Percentiles rank a stretch among this genome's conserved stretches.
phyloP scores from a whole-genome alignment of 2,113 vertebrate genomes.

The Pachyramphus minor region DNA sequence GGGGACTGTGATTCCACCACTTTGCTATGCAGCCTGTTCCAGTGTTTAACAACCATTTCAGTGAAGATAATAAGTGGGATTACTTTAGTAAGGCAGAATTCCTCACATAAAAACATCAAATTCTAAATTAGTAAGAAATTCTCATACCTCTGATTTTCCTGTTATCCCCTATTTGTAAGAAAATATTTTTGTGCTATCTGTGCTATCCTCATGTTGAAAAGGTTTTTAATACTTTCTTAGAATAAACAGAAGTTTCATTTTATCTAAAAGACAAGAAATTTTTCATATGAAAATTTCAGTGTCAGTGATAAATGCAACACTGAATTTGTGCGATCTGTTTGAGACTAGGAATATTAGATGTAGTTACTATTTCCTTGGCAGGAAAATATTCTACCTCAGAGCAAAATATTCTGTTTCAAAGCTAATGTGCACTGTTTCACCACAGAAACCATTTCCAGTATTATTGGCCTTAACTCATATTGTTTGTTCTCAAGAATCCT shows the following conservation, averaged over 20 bases:
- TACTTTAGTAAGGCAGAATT: not conserved
- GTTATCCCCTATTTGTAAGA: not conserved
- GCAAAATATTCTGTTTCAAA: not conserved
- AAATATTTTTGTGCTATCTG: not conserved
- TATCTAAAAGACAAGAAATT: not conserved
- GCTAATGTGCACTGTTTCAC: not conserved
- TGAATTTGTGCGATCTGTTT: not conserved
- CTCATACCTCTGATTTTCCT: not conserved
- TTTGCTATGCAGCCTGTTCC: not conserved
- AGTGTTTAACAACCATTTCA: not conserved
- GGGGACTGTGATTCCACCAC: not conserved
- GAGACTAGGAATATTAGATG: not conserved
- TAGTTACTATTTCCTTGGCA: not conserved
- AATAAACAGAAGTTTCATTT: not conserved
- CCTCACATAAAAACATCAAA: not conserved
- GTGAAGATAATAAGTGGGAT: not conserved
- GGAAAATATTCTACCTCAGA: not conserved
- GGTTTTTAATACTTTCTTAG: not conserved
- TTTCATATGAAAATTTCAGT: not conserved
- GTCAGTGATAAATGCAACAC: not conserved
- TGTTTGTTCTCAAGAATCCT: not conserved
- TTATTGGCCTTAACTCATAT: not conserved
- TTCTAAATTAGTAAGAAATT: not conserved
- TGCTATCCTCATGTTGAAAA: not conserved
- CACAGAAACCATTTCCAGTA: not conserved